These are phyloP conservation scores for Polia nebulosa DNA, from an alignment of 2,888 invertebrate species.

Conservation along the genomic window DNA sequence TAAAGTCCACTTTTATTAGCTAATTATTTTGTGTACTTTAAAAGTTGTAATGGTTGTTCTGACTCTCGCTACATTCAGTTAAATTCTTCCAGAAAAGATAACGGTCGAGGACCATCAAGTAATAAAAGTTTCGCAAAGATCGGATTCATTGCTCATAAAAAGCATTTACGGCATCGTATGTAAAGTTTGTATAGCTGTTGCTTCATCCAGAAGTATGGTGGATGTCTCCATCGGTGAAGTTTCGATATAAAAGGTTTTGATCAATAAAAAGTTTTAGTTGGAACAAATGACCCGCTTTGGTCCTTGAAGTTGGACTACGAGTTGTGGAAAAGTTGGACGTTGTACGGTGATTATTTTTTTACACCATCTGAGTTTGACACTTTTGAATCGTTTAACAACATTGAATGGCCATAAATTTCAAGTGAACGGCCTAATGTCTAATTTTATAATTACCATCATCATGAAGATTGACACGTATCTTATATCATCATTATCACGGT, in stretches of 20 bases:
- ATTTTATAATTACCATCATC: neutral
- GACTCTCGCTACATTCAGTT: slow-evolving; percentile 25
- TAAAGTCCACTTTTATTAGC: slow-evolving; percentile 43
- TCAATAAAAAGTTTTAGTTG: slow-evolving; percentile 51
- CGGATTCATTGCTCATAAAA: slow-evolving; percentile 69
- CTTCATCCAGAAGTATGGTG: slow-evolving; percentile 41
- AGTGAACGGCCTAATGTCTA: neutral
- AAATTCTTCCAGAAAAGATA: slow-evolving; percentile 38
- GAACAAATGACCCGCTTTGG: slow-evolving; percentile 39
- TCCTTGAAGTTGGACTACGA: slow-evolving; percentile 26
- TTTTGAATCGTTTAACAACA: slow-evolving; percentile 16
- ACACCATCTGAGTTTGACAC: slow-evolving; percentile 20
- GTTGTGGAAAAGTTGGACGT: slow-evolving; percentile 29
- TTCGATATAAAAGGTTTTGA: slow-evolving; percentile 48
- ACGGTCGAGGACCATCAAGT: slow-evolving; percentile 29
- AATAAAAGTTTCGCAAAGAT: slow-evolving; percentile 64
- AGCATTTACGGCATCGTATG: slow-evolving; percentile 54
- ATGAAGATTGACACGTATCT: neutral
- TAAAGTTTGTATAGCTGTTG: slow-evolving; percentile 53
- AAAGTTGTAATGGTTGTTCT: slow-evolving; percentile 53
- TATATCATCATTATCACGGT: too few species aligned
- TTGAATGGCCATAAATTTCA: neutral
- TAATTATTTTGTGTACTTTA: slow-evolving; percentile 52
- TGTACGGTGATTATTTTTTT: slow-evolving; percentile 15
- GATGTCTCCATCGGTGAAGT: slow-evolving; percentile 37